phyloP scores from a whole-genome alignment of 2,113 vertebrate genomes.

The Accipiter cooperii region DNA sequence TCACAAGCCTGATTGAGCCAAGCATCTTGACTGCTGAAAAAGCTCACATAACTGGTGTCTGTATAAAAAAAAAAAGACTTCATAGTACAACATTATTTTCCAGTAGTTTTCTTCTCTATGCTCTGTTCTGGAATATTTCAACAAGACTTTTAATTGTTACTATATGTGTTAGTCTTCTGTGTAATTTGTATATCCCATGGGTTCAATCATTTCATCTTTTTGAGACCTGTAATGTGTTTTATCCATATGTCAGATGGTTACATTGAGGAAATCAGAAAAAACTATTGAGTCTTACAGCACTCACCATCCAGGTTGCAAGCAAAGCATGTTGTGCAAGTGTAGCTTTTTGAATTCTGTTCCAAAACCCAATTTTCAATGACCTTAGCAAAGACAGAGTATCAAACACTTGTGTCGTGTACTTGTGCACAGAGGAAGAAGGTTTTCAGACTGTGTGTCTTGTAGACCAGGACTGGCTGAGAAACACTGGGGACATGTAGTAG shows the following conservation, averaged over 20 bases:
- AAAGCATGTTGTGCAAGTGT: background rate
- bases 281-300: background rate
- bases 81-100: background rate
- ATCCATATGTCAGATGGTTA: background rate
- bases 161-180: background rate
- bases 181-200: background rate
- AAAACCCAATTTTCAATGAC: background rate
- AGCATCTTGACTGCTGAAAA: background rate
- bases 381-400: background rate
- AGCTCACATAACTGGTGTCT: background rate
- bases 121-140: background rate
- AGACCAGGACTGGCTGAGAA: background rate
- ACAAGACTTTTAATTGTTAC: background rate
- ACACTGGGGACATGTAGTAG: background rate
- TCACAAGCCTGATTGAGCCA: background rate
- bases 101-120: background rate
- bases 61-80: background rate
- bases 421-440: background rate
- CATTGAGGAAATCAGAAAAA: background rate
- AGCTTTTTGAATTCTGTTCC: background rate
- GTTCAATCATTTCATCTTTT: background rate
- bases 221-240: background rate
- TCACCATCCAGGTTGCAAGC: background rate
- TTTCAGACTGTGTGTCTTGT: background rate
- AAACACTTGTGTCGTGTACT: background rate